Base-by-base conservation (phyloP, 1,140 invertebrate species). In the Scaptomyza pallida region DNA sequence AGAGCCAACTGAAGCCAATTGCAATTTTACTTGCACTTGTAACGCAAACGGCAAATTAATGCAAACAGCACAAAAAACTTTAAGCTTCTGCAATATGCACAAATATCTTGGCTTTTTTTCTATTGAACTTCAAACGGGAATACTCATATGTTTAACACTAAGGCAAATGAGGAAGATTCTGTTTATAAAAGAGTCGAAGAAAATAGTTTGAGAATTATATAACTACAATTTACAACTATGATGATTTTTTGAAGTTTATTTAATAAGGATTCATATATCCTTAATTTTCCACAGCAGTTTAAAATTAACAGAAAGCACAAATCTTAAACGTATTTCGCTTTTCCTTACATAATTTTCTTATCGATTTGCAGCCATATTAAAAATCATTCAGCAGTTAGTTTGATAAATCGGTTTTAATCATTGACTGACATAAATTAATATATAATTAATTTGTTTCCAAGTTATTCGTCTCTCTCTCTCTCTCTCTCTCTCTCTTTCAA, bases 1-100 rank as follows among this genome's bases (percentile, higher is more conserved):
- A 74, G 76, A 77, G 65, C 77, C 73, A 88, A 81, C 80, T 70
- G 64, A 55, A 77, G 74, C 73, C 81, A 85, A 85, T 85, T 88
- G 77, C 77, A 86, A 85, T 74, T 85, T 57, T 23, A 76, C 72
- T 86, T 71, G 68, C 62, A 77, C 67, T 75, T 68, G 62, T 23
- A 54, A 71, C 54, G 65, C 71, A 73, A 30, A 62, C 73, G 71
- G 76, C 76, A 86, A 85, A 86, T 77, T 56, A 81, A 81, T 76
- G 74, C 59, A 75, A 72, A 75, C 59, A 64, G 5, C n/a, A n/a
- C 19, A 21, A 21, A 30, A 52, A 69, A 72, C 54, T 56, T 65
- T 33, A 74, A 60, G 17, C 21, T 30, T 26, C 41, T 10, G 44
- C 35, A 47, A 67, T 43, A 62, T 72, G 52, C 37, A 40, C 19